Evolutionary conservation across 2,113 vertebrate species (phyloP), one percentile per base, ranked within the genome.

Genomic region (Muntiacus reevesi): DNA sequence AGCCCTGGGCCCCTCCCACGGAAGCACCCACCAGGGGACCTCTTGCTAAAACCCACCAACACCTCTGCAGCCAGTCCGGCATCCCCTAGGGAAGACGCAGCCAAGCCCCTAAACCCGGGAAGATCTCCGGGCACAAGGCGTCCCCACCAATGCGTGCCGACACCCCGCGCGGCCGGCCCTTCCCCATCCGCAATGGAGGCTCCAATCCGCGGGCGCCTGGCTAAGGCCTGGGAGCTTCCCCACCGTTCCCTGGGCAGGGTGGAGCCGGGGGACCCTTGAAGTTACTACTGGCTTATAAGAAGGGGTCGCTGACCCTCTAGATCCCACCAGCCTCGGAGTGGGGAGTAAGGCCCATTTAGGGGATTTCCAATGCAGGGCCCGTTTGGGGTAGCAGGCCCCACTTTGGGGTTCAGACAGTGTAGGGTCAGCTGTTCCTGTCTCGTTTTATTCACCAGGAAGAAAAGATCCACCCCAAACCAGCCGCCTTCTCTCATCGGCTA

Each of bases 281-380:
- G 91, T 97, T 90, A 87, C 55, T 71, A 23, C 71, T 3, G 90
- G 57, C 59, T 83, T 57, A 11, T 52, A 52, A 47, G 6, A 30
- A 33, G 33, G 27, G 71, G 43, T 76, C 54, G 3, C 47, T 8
- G 62, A 88, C 5, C 95, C 96, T 78, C 52, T 23, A 52, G 59
- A 78, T 54, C 11, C 79, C 71, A 36, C 81, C 95, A 16, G 19
- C 90, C 62, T 89, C 59, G 60, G 94, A 76, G 23, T 25, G 40
- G 71, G 45, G 71, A 52, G 3, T 13, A 90, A 27, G 93, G 85
- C 78, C 98, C 94, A 97, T 91, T 98, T 98, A 93, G 86, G 97
- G 91, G 43, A 4, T 96, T 89, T 43, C 67, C 86, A 91, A 97
- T 11, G 91, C 1, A 40, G 82, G 97, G 52, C 23, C 76, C 60